These are phyloP conservation scores for Phainopepla nitens DNA, from an alignment of 2,113 vertebrate genomes.

Conservation along the genomic window DNA sequence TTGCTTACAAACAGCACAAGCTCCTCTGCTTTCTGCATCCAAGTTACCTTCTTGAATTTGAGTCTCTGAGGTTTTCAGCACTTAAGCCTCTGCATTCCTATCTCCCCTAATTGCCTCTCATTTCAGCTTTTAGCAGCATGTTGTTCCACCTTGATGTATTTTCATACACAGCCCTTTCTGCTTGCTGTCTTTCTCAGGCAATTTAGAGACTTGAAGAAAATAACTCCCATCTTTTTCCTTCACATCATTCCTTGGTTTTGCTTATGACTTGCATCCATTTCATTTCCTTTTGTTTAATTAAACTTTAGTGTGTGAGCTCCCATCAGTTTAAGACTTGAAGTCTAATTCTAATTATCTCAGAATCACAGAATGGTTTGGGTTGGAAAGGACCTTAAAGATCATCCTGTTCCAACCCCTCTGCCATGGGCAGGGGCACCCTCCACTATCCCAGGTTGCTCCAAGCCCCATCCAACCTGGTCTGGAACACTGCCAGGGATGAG, in stretches of 20 bases:
- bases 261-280: neutral
- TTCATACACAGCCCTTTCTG: neutral
- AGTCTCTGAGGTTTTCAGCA: neutral
- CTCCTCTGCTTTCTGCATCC: neutral
- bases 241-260: neutral
- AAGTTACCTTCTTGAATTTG: neutral
- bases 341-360: neutral
- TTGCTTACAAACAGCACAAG: neutral
- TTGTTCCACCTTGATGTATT: neutral
- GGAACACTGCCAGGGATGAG: neutral
- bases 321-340: neutral
- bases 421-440: neutral
- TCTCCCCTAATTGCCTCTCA: neutral
- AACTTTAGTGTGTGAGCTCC: neutral
- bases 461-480: neutral
- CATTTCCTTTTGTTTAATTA: neutral
- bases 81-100: neutral
- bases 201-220: neutral
- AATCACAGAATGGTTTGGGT: neutral
- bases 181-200: neutral
- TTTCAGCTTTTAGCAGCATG: neutral
- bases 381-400: neutral
- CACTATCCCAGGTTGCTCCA: neutral
- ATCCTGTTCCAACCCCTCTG: neutral
- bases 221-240: neutral